phyloP scores from a whole-genome alignment of 2,888 invertebrate species.

The Isotomurus palustris region DNA sequence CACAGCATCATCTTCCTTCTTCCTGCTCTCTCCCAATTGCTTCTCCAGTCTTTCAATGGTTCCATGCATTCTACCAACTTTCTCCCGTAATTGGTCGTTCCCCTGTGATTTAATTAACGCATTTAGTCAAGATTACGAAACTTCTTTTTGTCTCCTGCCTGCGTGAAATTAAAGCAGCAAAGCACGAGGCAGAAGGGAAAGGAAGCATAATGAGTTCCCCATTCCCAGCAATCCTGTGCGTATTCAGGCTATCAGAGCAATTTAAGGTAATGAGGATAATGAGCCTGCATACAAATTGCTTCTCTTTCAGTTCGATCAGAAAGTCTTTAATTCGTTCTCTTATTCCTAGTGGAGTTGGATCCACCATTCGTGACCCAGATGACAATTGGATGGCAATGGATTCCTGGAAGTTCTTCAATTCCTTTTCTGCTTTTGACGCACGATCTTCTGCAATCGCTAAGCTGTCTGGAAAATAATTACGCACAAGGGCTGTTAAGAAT shows the following conservation, averaged over 20 bases:
- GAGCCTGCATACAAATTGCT: slow-evolving; percentile 59
- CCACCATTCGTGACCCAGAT: slow-evolving; percentile 67
- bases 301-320: slow-evolving; percentile 70
- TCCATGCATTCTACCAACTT: slow-evolving; percentile 66
- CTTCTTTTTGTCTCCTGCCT: neutral
- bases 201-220: too few species aligned
- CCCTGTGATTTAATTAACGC: slow-evolving; percentile 20
- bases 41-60: slow-evolving; percentile 66
- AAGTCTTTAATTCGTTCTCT: slow-evolving; percentile 75
- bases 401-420: slow-evolving; percentile 65
- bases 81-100: slow-evolving; percentile 70
- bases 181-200: too few species aligned
- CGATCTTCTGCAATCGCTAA: slow-evolving; percentile 66
- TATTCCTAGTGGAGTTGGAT: slow-evolving; percentile 70
- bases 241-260: too few species aligned
- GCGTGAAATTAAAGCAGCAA: neutral
- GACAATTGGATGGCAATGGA: slow-evolving; percentile 67
- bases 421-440: slow-evolving; percentile 62
- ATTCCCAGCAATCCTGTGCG: too few species aligned
- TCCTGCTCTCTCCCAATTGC: slow-evolving; percentile 61
- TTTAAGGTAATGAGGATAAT: too few species aligned
- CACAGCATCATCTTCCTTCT: slow-evolving; percentile 64
- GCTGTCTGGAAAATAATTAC: slow-evolving; percentile 57
- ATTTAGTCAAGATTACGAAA: too few species aligned
- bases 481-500: neutral